Percentiles rank a stretch among this genome's conserved stretches.
Evolutionary conservation across 2,797 vertebrate species (phyloP).

Genomic region (Sebastes minor): DNA sequence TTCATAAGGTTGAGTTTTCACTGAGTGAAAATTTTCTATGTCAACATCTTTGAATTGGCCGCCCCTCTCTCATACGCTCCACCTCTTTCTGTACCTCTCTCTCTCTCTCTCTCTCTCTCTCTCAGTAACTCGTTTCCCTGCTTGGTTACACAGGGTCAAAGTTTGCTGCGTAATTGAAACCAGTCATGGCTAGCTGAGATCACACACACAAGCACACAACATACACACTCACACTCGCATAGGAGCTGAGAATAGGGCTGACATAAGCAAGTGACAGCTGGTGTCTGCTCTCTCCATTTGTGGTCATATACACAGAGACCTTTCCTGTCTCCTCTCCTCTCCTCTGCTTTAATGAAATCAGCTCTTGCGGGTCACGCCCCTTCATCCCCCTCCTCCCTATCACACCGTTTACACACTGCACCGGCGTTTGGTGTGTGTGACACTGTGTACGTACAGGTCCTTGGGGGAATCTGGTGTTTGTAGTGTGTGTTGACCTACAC

Average conservation of each 20-base stretch:
- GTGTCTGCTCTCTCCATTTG: conserved; percentile 87
- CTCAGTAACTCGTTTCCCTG: conserved; percentile 51
- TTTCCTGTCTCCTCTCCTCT: conserved; percentile 43
- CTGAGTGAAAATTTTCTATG: not conserved
- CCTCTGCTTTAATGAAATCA: conserved; percentile 64
- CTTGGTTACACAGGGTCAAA: conserved; percentile 83
- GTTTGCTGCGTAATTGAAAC: conserved; percentile 81
- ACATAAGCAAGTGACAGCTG: conserved; percentile 92
- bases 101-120: conserved; percentile 24
- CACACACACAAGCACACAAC: conserved; percentile 60
- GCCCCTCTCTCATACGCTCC: not conserved
- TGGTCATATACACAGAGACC: conserved; percentile 76
- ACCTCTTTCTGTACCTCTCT: conserved; percentile 29
- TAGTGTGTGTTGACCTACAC: conserved; percentile 77
- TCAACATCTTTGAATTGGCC: conserved; percentile 14
- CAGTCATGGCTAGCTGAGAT: conserved; percentile 72
- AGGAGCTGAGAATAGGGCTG: conserved; percentile 83
- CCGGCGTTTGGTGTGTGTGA: conserved; percentile 66
- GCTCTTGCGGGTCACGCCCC: conserved; percentile 52
- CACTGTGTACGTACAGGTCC: conserved; percentile 77
- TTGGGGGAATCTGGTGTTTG: conserved; percentile 78
- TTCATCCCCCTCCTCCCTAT: conserved; percentile 46
- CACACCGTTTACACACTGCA: conserved; percentile 63
- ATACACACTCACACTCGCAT: conserved; percentile 55
- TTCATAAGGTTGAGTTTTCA: not conserved